phyloP scores from a whole-genome alignment of 1,140 invertebrate genomes.

The Drosophila eugracilis region DNA sequence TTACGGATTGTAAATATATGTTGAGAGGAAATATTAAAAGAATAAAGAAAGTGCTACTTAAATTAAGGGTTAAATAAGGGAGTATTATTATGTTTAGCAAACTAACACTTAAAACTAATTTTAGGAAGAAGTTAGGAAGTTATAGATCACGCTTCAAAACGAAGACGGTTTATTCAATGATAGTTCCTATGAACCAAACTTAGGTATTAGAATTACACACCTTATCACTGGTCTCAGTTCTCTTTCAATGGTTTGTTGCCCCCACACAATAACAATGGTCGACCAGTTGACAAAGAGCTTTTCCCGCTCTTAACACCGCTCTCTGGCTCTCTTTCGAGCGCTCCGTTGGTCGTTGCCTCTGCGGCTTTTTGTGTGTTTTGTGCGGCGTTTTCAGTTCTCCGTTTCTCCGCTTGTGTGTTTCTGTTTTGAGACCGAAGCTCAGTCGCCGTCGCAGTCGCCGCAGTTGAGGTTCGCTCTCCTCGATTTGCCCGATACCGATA shows the following conservation, averaged over 20 bases:
- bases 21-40: neutral
- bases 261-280: constrained; percentile 22
- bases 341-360: constrained; percentile 20
- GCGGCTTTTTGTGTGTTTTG: constrained; percentile 41
- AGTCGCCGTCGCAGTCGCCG: constrained; percentile 50
- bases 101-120: too few relatives aligned
- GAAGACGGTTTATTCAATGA: too few relatives aligned
- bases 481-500: constrained; percentile 20
- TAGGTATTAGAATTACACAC: neutral
- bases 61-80: too few relatives aligned
- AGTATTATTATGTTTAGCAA: too few relatives aligned
- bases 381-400: constrained; percentile 52
- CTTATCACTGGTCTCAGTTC: constrained; percentile 26
- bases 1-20: neutral
- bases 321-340: constrained; percentile 9
- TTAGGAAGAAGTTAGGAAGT: too few relatives aligned
- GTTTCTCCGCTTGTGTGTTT: too few relatives aligned
- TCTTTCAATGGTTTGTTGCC: constrained; percentile 23
- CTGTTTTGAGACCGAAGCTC: constrained; percentile 34
- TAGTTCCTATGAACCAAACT: neutral
- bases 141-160: too few relatives aligned
- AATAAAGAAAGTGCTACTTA: neutral
- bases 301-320: constrained; percentile 24
- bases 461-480: constrained; percentile 33
- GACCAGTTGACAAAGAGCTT: constrained; percentile 40